These are phyloP conservation scores for Dendrolimus pini DNA, from an alignment of 2,888 invertebrate species.

Conservation along the genomic window DNA sequence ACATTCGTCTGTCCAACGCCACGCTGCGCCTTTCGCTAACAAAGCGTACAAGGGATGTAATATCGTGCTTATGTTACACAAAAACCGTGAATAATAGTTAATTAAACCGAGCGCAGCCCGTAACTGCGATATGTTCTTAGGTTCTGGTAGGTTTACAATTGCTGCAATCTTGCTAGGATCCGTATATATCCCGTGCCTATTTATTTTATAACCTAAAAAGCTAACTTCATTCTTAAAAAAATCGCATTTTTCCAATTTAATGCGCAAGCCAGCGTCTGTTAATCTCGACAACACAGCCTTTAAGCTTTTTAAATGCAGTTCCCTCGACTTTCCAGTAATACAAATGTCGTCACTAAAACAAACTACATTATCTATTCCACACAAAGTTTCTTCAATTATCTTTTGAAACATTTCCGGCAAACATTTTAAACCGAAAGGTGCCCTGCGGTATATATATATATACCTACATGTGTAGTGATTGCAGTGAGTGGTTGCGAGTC, in stretches of 20 bases:
- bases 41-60: constrained; percentile 13
- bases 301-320: constrained; percentile 1
- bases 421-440: constrained; percentile 7
- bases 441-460: constrained; percentile 2
- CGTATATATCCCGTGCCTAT: constrained; percentile 12
- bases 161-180: constrained; percentile 12
- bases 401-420: constrained; percentile 10
- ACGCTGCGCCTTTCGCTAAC: constrained; percentile 10
- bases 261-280: constrained; percentile 1
- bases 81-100: constrained; percentile 17
- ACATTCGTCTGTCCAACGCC: constrained; percentile 12
- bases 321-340: constrained; percentile 1
- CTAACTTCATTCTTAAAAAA: constrained; percentile 7
- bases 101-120: constrained; percentile 16
- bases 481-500: constrained; percentile 9
- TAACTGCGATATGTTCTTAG: constrained; percentile 11
- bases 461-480: constrained; percentile 9
- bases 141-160: constrained; percentile 8
- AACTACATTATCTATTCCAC: background rate
- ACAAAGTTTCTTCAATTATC: constrained; percentile 4
- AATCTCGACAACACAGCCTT: background rate
- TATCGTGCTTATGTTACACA: constrained; percentile 12
- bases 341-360: constrained; percentile 3
- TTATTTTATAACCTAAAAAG: constrained; percentile 16
- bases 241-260: constrained; percentile 3